Evolutionary conservation across 2,113 vertebrate species (phyloP), one percentile per base, ranked within the genome.

Genomic region (Diphyllodes magnificus): DNA sequence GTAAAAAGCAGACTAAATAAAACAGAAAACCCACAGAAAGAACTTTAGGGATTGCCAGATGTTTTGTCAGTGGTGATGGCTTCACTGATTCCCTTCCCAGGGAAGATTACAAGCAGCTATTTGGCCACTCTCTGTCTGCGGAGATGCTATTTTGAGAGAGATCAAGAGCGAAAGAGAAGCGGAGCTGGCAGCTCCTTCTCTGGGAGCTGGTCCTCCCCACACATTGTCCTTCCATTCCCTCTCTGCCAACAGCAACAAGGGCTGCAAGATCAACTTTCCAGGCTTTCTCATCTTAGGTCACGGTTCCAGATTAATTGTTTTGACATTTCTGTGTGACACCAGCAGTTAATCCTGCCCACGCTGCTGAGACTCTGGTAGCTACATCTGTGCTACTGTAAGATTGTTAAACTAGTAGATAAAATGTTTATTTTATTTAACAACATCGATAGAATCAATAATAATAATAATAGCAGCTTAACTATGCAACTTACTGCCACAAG

Each of bases 271-370:
- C 82, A 81, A 16, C 86, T 88, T 93, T 59, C 66, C 60, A 44
- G 56, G 71, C 33, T 70, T 90, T 83, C 72, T 66, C 59, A 56
- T 75, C 64, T 88, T 40, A 86, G 86, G 88, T 78, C 91, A 92
- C 3, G 0, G 2, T 11, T 86, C 35, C 83, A 93, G 88, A 96
- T 94, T 92, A 95, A 93, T 86, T 88, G 73, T 78, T 97, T 40
- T 93, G 95, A 90, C 94, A 94, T 95, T 93, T 93, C 80, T 64
- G 31, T 75, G 69, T 91, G 95, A 94, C 95, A 94, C 47, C 76
- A 90, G 77, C 76, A 81, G 90, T 92, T 91, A 93, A 92, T 92
- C 89, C 76, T 94, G 88, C 80, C 83, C 81, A 70, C 8, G 6
- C 76, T 59, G 12, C 71, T 60, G 72, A 77, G 76, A 68, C 19